Percentiles rank a stretch among this genome's conserved stretches.
Evolutionary conservation across 2,113 vertebrate species (phyloP).

Genomic region (Saccopteryx leptura): DNA sequence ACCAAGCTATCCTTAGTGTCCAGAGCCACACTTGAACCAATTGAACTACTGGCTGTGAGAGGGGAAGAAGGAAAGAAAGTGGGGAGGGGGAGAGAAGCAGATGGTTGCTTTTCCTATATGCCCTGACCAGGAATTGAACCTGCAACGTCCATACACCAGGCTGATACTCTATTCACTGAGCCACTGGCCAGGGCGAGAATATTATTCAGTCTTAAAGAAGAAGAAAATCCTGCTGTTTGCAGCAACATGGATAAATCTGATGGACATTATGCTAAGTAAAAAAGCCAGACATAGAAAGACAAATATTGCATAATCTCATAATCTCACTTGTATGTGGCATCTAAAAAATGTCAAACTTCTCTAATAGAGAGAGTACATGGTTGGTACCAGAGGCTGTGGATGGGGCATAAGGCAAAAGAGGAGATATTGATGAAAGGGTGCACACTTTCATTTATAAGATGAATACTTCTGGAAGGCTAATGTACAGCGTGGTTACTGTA

Average conservation of each 20-base stretch:
- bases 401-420: not conserved
- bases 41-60: no score
- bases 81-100: no score
- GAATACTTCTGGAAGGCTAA: slow-evolving; percentile 20
- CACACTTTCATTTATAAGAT: slow-evolving; percentile 22
- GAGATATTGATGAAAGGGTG: slow-evolving; percentile 5
- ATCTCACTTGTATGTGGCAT: not conserved
- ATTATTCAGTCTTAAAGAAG: no score
- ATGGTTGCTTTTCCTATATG: no score
- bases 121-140: no score
- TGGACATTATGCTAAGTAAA: not conserved
- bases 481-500: not conserved
- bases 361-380: not conserved
- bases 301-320: not conserved
- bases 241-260: not conserved
- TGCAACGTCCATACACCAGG: no score
- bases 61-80: no score
- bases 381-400: not conserved
- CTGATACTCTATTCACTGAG: no score
- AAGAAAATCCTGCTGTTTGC: not conserved
- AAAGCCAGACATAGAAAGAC: not conserved
- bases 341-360: slow-evolving; percentile 41
- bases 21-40: no score
- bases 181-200: no score
- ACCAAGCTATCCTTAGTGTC: no score